phyloP scores from a whole-genome alignment of 1,140 invertebrate genomes.

The Pogonognathellus flavescens region DNA sequence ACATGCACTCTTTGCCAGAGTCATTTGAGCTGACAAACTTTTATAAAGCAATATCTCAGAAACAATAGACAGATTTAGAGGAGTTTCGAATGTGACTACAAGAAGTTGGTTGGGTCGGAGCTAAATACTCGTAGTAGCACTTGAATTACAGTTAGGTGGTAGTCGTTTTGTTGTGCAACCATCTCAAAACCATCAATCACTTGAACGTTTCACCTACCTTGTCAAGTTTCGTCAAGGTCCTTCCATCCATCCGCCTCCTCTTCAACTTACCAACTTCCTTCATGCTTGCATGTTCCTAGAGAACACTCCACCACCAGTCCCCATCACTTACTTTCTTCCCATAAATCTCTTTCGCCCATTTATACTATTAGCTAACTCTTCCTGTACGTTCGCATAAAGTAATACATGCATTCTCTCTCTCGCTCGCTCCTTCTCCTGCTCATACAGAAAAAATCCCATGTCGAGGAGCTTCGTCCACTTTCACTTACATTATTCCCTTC shows the following conservation, averaged over 20 bases:
- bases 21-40: neutral
- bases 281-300: constrained; percentile 23
- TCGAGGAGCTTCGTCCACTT: neutral
- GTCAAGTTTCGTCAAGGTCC: constrained; percentile 58
- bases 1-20: neutral
- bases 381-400: constrained; percentile 9
- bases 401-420: neutral
- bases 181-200: constrained; percentile 59
- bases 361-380: constrained; percentile 56
- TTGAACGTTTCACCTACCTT: constrained; percentile 53
- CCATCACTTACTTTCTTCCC: constrained; percentile 43
- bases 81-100: neutral
- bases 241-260: constrained; percentile 53
- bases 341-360: constrained; percentile 56
- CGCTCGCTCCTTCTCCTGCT: neutral
- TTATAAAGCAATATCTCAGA: constrained; percentile 6
- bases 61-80: constrained; percentile 25
- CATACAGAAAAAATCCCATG: neutral
- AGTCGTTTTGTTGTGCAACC: constrained; percentile 28
- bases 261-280: constrained; percentile 52
- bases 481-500: neutral
- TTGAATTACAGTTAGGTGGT: neutral
- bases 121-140: neutral
- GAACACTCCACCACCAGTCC: constrained; percentile 37
- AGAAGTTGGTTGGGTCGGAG: neutral